Evolutionary conservation across 1,140 invertebrate species (phyloP).

Genomic region (Leptinotarsa lineolata): DNA sequence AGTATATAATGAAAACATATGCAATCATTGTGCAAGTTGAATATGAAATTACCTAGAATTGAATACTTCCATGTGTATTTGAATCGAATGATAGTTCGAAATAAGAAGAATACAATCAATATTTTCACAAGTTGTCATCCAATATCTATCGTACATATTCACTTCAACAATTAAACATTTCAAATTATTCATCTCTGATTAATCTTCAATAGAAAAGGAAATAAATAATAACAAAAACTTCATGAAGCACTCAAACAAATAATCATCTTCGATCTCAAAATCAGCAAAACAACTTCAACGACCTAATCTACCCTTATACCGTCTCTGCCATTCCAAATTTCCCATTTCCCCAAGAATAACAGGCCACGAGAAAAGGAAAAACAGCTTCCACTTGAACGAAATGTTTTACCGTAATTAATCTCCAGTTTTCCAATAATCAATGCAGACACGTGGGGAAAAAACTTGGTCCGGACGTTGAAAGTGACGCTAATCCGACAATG

Average conservation of each 20-base stretch:
- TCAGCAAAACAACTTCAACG: constrained; percentile 11
- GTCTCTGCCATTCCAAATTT: constrained; percentile 13
- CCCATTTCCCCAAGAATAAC: constrained; percentile 20
- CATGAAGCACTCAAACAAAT: background rate
- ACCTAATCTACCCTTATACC: constrained; percentile 10
- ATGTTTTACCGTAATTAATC: constrained; percentile 31
- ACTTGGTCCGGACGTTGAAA: constrained; percentile 21
- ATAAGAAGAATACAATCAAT: too few species aligned
- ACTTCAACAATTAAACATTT: too few species aligned
- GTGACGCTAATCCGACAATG: background rate
- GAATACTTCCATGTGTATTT: too few species aligned
- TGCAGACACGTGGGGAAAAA: constrained; percentile 27
- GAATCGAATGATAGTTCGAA: too few species aligned
- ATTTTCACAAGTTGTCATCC: too few species aligned
- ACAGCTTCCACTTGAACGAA: constrained; percentile 9
- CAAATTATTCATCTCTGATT: too few species aligned
- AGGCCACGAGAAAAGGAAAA: constrained; percentile 13
- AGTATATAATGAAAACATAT: too few species aligned
- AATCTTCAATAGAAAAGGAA: too few species aligned
- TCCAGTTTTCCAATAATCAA: constrained; percentile 30
- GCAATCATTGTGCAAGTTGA: too few species aligned
- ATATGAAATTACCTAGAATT: too few species aligned
- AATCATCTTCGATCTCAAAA: background rate
- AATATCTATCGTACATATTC: too few species aligned
- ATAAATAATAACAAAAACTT: too few species aligned